These are phyloP conservation scores for Vultur gryphus DNA, from an alignment of 2,797 vertebrate genomes.

Conservation along the genomic window DNA sequence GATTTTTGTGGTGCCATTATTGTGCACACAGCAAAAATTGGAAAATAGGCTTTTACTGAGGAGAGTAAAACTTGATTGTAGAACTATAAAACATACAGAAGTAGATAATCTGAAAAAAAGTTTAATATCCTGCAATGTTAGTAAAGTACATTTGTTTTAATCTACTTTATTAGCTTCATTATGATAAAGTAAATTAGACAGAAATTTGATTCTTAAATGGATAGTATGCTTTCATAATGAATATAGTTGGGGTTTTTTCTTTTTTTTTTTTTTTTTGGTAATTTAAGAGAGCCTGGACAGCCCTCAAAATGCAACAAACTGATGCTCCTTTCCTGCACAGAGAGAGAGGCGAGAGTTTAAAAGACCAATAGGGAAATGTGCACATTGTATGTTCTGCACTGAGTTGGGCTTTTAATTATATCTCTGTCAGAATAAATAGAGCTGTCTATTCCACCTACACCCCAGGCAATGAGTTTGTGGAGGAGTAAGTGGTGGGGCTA, in stretches of 20 bases:
- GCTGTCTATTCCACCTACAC: background rate
- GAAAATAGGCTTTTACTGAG: background rate
- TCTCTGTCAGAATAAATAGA: background rate
- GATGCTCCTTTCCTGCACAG: background rate
- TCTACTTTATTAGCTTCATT: background rate
- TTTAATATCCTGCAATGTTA: background rate
- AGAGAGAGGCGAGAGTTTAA: background rate
- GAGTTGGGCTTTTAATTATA: background rate
- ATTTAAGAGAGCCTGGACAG: background rate
- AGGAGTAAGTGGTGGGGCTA: background rate
- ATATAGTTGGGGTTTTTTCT: background rate
- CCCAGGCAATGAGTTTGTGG: background rate
- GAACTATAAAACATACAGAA: background rate
- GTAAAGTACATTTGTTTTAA: background rate
- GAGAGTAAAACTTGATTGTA: background rate
- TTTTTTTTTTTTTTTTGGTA: background rate
- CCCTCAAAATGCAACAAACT: background rate
- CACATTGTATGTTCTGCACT: background rate
- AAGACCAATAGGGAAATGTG: background rate
- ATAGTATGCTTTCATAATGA: background rate
- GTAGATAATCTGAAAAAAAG: background rate
- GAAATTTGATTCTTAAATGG: background rate
- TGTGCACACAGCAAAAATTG: background rate
- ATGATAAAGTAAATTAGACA: background rate
- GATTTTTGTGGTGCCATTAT: background rate